phyloP scores from a whole-genome alignment of 1,140 invertebrate species.

The Listronotus oregonensis region DNA sequence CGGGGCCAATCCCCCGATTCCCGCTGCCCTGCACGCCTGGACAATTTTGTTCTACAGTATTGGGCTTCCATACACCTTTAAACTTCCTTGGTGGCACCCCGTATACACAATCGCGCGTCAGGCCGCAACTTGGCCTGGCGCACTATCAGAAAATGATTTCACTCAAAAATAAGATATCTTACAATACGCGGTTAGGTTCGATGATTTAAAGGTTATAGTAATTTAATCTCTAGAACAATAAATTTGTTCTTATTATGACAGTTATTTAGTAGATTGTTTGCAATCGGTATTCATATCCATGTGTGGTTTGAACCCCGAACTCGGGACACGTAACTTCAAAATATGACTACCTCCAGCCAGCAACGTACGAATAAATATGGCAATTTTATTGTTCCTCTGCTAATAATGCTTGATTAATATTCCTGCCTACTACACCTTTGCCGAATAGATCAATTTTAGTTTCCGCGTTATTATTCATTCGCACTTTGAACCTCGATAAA shows the following conservation, averaged over 20 bases:
- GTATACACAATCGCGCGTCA: no score
- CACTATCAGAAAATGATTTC: no score
- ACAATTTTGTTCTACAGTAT: no score
- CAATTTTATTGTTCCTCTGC: conserved; percentile 34
- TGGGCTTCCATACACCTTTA: no score
- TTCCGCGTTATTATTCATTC: conserved; percentile 21
- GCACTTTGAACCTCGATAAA: conserved; percentile 17
- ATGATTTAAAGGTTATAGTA: conserved; percentile 16
- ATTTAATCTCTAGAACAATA: conserved; percentile 15
- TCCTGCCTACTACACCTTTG: conserved; percentile 20
- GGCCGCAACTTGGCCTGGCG: no score
- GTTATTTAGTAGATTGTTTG: conserved; percentile 33
- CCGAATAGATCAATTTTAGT: conserved; percentile 25
- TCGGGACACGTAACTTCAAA: conserved; percentile 15
- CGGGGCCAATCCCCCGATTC: no score
- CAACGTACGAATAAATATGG: conserved; percentile 25
- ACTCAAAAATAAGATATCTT: no score
- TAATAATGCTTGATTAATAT: conserved; percentile 34
- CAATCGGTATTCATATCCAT: conserved; percentile 10
- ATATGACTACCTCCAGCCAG: conserved; percentile 13
- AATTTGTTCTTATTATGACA: conserved; percentile 18
- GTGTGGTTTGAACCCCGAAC: conserved; percentile 11
- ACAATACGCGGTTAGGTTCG: no score
- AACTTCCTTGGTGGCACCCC: no score
- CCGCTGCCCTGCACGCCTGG: no score